Evolutionary conservation across 2,888 invertebrate species (phyloP), one percentile per base, ranked within the genome.

Genomic region (Arrhopalites spinosus): DNA sequence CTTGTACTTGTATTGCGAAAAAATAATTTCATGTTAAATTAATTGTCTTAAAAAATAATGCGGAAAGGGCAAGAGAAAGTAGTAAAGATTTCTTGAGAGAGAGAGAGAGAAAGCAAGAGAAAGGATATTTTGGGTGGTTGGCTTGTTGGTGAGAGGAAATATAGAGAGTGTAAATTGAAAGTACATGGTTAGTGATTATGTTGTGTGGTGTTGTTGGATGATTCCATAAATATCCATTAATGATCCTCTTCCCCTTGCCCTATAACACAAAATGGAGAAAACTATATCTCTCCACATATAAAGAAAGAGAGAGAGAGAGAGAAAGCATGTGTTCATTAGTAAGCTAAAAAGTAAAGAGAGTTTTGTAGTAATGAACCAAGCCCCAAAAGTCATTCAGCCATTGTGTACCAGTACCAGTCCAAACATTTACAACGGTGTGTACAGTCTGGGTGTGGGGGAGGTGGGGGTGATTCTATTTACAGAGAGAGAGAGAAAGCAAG

Each of bases 161-260:
- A 23, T 56, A 15, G 23, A 56, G 47, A 56, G 5, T 56, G 36
- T 36, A 36, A 36, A 36, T 36, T 36, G 36, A 36, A 36, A 36
- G 63, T 27, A 56, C 56, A 27, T 27, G 23, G 27, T 25, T 8
- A 63, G 27, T 2, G 63, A 63, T 25, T 13, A 63, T 63, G 63
- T 63, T 23, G 36, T 36, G 36, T 36, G 36, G 53, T 50, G 30
- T 70, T 27, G 7, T 27, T 20, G n/a, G 64, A 75, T 78, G 78
- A 80, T 78, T 80, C 80, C 78, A 80, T 80, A 79, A 80, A 80
- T 79, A 79, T 77, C 77, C 78, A 78, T 80, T 80, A 78, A 80
- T 78, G 77, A 73, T 75, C 73, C 23, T 36, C 25, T 30, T 73
- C 77, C 75, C 75, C 59, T 61, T 61, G 2, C 53, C 5, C 20